Conservation (phyloP, 2,113 vertebrate genomes). For the Callipepla squamata region DNA sequence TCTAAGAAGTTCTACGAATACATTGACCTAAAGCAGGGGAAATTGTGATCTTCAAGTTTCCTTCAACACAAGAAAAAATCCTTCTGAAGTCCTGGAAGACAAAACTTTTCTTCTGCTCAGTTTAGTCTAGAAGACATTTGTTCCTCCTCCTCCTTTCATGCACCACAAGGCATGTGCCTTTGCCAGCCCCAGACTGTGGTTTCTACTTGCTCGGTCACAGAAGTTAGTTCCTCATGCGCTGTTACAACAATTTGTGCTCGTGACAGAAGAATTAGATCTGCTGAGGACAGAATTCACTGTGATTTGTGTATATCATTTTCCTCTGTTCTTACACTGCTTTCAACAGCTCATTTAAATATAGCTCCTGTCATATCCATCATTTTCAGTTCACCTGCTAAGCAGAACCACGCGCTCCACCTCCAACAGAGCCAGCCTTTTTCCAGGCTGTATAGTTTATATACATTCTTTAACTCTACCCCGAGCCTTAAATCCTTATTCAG, state of each 20-base stretch:
- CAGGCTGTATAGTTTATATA: neutral
- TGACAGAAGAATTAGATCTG: conserved; percentile 32
- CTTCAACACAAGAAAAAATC: neutral
- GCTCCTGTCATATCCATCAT: conserved; percentile 44
- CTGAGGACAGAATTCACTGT: neutral
- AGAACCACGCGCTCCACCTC: conserved; percentile 26
- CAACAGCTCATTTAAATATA: conserved; percentile 47
- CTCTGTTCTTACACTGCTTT: conserved; percentile 38
- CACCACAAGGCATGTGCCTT: neutral
- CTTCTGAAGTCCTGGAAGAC: neutral
- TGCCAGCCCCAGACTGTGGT: neutral
- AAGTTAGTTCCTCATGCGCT: neutral
- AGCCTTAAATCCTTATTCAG: neutral
- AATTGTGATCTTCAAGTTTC: neutral
- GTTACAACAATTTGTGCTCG: neutral
- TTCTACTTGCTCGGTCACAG: neutral
- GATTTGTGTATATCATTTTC: conserved; percentile 21
- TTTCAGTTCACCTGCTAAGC: conserved; percentile 57
- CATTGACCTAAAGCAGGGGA: neutral
- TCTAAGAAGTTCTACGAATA: neutral
- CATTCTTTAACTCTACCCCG: neutral
- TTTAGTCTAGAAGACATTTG: neutral
- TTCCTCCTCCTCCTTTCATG: neutral
- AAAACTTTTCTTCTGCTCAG: neutral
- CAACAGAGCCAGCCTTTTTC: neutral